phyloP scores from a whole-genome alignment of 2,888 invertebrate species.

The Lasioglossum morio region DNA sequence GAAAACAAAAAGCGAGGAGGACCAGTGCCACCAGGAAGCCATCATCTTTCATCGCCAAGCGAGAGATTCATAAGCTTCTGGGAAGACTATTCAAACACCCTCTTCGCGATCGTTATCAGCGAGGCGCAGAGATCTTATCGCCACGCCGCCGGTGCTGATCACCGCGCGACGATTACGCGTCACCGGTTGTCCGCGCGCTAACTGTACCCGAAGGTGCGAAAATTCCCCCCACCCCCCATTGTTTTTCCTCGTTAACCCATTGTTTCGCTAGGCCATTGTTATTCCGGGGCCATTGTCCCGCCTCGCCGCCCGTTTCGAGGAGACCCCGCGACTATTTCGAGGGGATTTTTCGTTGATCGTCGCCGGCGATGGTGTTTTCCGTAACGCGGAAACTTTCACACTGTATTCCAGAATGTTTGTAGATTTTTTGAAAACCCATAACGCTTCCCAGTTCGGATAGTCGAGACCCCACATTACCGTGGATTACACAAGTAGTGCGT shows the following conservation, averaged over 20 bases:
- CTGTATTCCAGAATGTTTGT: background rate
- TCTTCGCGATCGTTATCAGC: conserved; percentile 45
- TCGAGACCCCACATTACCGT: background rate
- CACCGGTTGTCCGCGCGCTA: conserved; percentile 19
- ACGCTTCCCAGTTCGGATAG: background rate
- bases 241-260: conserved; percentile 8
- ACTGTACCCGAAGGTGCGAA: conserved; percentile 30
- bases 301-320: background rate
- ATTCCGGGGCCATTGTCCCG: background rate
- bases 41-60: background rate
- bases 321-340: background rate
- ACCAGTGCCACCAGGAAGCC: background rate
- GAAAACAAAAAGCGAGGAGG: background rate
- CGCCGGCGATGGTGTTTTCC: background rate
- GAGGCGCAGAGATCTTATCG: conserved; percentile 42
- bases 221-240: background rate
- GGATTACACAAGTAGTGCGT: background rate
- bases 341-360: background rate
- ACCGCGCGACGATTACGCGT: conserved; percentile 36
- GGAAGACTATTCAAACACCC: conserved; percentile 48
- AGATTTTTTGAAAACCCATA: no score
- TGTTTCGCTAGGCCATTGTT: background rate
- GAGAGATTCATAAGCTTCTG: background rate
- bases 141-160: conserved; percentile 26
- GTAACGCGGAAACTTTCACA: background rate